Evolutionary conservation across 2,113 vertebrate species (phyloP).

Genomic region (Rhea americana): DNA sequence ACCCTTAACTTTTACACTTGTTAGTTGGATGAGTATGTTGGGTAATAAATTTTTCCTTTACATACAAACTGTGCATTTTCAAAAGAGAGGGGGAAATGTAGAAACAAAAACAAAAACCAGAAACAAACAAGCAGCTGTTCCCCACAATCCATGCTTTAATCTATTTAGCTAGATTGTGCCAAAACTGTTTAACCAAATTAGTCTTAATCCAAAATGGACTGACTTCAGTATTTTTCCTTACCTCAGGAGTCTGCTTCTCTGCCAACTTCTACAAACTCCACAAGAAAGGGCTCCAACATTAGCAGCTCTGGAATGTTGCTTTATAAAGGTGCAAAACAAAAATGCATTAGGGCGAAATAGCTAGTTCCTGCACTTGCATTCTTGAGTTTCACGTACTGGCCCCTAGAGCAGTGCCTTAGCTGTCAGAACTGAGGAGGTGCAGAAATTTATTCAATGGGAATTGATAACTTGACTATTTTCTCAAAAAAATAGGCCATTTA

Average conservation of each 20-base stretch:
- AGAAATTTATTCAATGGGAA: neutral
- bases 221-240: neutral
- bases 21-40: neutral
- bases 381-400: neutral
- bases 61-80: neutral
- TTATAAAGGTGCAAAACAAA: neutral
- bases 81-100: neutral
- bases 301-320: neutral
- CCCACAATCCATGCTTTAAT: neutral
- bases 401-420: neutral
- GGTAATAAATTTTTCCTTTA: neutral
- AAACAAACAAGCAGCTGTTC: neutral
- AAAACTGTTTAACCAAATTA: neutral
- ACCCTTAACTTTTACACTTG: neutral
- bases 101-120: neutral
- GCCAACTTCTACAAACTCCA: neutral
- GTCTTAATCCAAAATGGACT: neutral
- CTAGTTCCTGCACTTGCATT: neutral
- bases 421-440: neutral
- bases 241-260: neutral
- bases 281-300: neutral
- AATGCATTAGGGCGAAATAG: neutral
- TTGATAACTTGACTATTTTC: neutral
- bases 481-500: neutral
- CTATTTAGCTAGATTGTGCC: neutral